These are phyloP conservation scores for Adela reaumurella DNA, from an alignment of 2,888 invertebrate species.

Conservation along the genomic window DNA sequence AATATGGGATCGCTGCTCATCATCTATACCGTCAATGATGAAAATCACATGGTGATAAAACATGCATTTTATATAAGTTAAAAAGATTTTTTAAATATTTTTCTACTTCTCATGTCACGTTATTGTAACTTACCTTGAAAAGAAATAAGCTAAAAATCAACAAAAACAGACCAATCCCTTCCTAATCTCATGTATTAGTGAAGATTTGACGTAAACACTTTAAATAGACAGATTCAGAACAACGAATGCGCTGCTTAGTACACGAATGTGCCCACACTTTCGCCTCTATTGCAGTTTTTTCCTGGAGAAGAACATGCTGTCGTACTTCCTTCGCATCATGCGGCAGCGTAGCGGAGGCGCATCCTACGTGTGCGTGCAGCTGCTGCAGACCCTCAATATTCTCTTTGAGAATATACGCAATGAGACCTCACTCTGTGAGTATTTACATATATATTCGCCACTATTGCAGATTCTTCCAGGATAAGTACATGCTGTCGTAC, in stretches of 20 bases:
- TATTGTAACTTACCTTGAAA: too few species aligned
- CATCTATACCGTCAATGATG: too few species aligned
- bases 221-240: not conserved
- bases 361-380: slow-evolving; percentile 95
- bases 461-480: slow-evolving; percentile 90
- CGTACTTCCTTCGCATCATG: slow-evolving; percentile 96
- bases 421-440: slow-evolving; percentile 98
- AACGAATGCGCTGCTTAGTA: slow-evolving; percentile 2
- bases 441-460: not conserved
- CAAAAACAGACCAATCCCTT: too few species aligned
- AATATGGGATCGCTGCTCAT: too few species aligned
- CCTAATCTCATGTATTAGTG: too few species aligned
- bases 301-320: slow-evolving; percentile 98
- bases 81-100: too few species aligned
- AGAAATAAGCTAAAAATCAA: too few species aligned
- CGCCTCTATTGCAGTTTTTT: slow-evolving; percentile 88
- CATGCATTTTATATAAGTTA: too few species aligned
- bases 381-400: slow-evolving; percentile 97
- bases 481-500: slow-evolving; percentile 98
- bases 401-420: slow-evolving; percentile 99
- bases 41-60: too few species aligned
- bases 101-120: too few species aligned
- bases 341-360: slow-evolving; percentile 92
- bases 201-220: too few species aligned
- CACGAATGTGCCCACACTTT: too few species aligned